Conservation (phyloP, 35 echinoderm and acorn worm species). For the Anneissia japonica region DNA sequence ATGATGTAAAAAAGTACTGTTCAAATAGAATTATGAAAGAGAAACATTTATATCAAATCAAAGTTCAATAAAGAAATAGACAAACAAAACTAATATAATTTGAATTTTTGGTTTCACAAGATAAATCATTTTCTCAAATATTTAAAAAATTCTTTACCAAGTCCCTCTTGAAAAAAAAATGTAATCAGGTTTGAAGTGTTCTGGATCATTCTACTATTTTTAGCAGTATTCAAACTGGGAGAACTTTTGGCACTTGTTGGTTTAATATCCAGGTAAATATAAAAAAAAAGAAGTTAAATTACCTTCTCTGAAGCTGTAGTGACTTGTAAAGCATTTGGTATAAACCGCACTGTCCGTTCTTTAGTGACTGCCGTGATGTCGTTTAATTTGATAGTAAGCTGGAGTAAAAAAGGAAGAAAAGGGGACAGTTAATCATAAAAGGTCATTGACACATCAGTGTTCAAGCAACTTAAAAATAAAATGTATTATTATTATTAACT, state of each 20-base stretch:
- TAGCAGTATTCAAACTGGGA: neutral
- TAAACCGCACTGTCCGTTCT: constrained; percentile 84
- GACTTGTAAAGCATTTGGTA: constrained; percentile 93
- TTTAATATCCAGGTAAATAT: neutral
- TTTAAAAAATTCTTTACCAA: neutral
- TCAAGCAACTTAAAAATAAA: neutral
- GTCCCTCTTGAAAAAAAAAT: neutral
- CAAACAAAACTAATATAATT: neutral
- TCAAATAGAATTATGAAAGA: no score
- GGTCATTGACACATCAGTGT: neutral
- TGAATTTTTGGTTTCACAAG: neutral
- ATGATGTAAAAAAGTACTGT: constrained; percentile 98
- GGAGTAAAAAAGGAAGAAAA: constrained; percentile 21
- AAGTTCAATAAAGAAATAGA: neutral
- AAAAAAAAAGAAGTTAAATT: no score
- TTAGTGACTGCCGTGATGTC: constrained; percentile 85
- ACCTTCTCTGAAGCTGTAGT: constrained; percentile 89
- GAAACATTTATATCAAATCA: no score
- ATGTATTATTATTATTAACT: no score
- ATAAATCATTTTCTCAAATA: neutral
- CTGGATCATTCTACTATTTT: neutral
- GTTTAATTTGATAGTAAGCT: constrained; percentile 81
- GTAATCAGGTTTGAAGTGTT: neutral
- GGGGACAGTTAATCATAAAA: neutral
- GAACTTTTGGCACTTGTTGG: neutral